These are phyloP conservation scores for Procambarus virginalis DNA, from an alignment of 1,140 invertebrate genomes.

Conservation along the genomic window DNA sequence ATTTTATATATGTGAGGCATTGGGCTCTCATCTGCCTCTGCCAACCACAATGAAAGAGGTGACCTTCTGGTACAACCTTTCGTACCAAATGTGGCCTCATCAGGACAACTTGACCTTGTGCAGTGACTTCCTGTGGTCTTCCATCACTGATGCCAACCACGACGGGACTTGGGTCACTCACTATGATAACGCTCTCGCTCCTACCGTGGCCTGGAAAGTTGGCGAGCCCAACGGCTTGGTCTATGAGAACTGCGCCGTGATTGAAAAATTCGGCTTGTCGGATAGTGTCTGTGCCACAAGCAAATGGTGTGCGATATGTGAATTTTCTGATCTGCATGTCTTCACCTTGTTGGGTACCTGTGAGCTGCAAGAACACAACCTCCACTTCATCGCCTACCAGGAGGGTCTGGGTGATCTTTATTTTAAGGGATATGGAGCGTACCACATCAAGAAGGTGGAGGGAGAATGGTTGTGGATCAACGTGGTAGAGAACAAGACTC, in stretches of 20 bases:
- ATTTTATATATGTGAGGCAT: constrained; percentile 24
- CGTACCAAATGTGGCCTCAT: background rate
- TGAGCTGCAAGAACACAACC: constrained; percentile 23
- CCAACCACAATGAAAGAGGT: constrained; percentile 10
- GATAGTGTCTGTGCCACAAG: constrained; percentile 39
- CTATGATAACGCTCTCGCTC: constrained; percentile 11
- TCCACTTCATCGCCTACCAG: constrained; percentile 35
- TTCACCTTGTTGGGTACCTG: constrained; percentile 46
- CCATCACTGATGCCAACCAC: constrained; percentile 41
- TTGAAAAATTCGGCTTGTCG: constrained; percentile 26
- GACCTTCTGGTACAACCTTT: constrained; percentile 13
- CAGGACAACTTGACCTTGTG: background rate
- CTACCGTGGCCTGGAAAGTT: constrained; percentile 26
- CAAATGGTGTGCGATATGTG: constrained; percentile 40
- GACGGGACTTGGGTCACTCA: constrained; percentile 51
- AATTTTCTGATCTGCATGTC: constrained; percentile 30
- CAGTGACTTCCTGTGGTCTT: constrained; percentile 35
- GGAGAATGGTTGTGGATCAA: constrained; percentile 39
- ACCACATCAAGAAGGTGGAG: constrained; percentile 29
- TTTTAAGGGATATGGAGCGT: constrained; percentile 46
- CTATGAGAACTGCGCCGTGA: constrained; percentile 56
- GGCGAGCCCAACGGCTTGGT: constrained; percentile 55
- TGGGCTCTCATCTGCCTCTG: constrained; percentile 32
- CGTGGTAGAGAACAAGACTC: constrained; percentile 9
- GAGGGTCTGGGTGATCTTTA: constrained; percentile 4